phyloP scores from a whole-genome alignment of 2,113 vertebrate species.

The Lamprologus callipterus region DNA sequence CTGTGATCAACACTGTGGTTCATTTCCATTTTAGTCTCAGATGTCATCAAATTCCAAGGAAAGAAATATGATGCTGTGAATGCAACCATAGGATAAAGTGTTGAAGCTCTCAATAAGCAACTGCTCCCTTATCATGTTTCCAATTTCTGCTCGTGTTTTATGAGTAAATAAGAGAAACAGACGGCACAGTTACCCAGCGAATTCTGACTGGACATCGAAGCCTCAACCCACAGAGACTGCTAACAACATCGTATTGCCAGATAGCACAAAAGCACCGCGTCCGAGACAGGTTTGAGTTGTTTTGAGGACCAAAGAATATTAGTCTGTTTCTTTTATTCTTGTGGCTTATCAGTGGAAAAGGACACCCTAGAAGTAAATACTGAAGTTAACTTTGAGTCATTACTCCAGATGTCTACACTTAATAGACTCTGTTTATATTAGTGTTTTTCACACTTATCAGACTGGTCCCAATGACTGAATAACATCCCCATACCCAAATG shows the following conservation, averaged over 20 bases:
- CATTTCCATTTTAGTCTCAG: not conserved
- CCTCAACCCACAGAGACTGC: not conserved
- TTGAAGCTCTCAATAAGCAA: not conserved
- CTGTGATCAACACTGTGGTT: not conserved
- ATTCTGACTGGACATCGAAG: not conserved
- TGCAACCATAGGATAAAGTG: not conserved
- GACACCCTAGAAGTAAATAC: not conserved
- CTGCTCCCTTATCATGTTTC: not conserved
- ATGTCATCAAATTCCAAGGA: not conserved
- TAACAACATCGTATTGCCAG: not conserved
- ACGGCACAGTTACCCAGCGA: accelerated
- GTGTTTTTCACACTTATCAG: constrained; percentile 7
- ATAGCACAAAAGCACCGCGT: accelerated
- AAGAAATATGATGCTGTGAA: not conserved
- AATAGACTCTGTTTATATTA: not conserved
- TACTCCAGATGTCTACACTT: not conserved
- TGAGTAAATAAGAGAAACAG: not conserved
- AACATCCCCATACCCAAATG: not conserved
- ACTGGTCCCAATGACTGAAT: constrained; percentile 5
- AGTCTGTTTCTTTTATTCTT: not conserved
- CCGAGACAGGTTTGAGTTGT: not conserved
- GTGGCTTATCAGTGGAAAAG: not conserved
- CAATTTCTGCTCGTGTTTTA: not conserved
- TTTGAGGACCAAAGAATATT: not conserved
- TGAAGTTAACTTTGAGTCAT: not conserved